Base-by-base conservation (phyloP, 1,140 invertebrate genomes). In the Patella vulgata region DNA sequence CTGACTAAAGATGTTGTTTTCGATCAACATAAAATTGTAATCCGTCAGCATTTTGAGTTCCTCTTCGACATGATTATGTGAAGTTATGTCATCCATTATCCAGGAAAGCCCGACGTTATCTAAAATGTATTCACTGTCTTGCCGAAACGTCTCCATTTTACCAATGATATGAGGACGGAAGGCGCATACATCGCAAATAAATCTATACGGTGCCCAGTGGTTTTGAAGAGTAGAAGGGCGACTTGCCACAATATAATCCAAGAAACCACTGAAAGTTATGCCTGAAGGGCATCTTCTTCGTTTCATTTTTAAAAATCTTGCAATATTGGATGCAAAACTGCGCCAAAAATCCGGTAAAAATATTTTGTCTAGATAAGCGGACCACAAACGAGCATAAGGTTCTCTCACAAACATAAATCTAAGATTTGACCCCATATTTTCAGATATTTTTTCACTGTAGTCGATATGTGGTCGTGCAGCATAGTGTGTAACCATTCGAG, bases 291-390 rank as follows among this genome's bases (percentile, higher is more conserved):
- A 63, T 8, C 11, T 9, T 21, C n/a, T 27, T 28, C 12, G 12
- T n/a, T 2, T 2, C 3, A 27, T 19, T 17, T 44, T 42, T 28
- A 46, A 2, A 9, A 33, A 36, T n/a, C 8, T 2, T 17, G 36
- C 55, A 11, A 31, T 44, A 1, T 6, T 27, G 3, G 36, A 28
- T 9, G 47, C 48, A 23, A 60, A 14, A 46, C 50, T 27, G 17
- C 19, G 2, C 68, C 64, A 70, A 27, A 57, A 67, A 46, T 67
- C 68, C 2, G 64, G 64, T 1, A 70, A 42, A 28, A 62, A 40
- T 53, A 70, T 59, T 48, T 70, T 70, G 53, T 70, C 68, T 19
- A 70, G 27, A 36, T 64, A 70, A 9, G 68, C 68, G 1, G 68
- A 70, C 59, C 55, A 70, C 31, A 70, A 53, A 25, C 68, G 44